Evolutionary conservation across 2,797 vertebrate species (phyloP), one percentile per base, ranked within the genome.

Genomic region (Pangasius krempfi): DNA sequence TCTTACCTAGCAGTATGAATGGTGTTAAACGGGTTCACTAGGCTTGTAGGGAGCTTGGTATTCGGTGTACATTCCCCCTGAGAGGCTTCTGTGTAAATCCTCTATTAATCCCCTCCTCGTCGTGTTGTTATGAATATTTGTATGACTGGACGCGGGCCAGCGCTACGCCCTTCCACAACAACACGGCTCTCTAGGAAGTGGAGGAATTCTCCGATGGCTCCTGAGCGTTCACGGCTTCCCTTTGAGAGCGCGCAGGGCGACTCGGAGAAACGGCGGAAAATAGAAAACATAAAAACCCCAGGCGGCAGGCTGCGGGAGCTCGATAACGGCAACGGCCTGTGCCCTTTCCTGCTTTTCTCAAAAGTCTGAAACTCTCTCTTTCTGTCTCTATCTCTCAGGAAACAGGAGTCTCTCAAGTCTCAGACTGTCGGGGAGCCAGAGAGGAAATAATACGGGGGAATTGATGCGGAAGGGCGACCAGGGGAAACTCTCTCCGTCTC

Each of bases 381-480:
- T 84, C 40, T 68, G 80, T 73, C 76, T 88, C 89, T 87, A 62
- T 75, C 87, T 82, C 33, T 44, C 81, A 95, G 94, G 94, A 95
- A 94, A 91, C 94, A 93, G 93, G 1, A 25, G 44, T 68, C 47
- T 68, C 33, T 0, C 44, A 68, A 93, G 90, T 85, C 92, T 92
- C 90, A 85, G 79, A 93, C 92, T 93, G 91, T 93, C 94, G 92
- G 40, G 92, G 90, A 96, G 96, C 95, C 95, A 94, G 93, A 92
- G 79, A 96, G 96, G 96, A 97, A 97, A 96, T 95, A 96, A 96
- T 96, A 95, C 94, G 14, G 95, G 90, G 92, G 93, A 94, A 91
- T 93, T 92, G 92, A 93, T 91, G 86, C 93, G 94, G 94, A 94
- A 95, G 92, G 92, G 92, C 87, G 62, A 94, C 90, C 92, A 52